Base-by-base conservation (phyloP, 2,113 vertebrate genomes). In the Promerops cafer region DNA sequence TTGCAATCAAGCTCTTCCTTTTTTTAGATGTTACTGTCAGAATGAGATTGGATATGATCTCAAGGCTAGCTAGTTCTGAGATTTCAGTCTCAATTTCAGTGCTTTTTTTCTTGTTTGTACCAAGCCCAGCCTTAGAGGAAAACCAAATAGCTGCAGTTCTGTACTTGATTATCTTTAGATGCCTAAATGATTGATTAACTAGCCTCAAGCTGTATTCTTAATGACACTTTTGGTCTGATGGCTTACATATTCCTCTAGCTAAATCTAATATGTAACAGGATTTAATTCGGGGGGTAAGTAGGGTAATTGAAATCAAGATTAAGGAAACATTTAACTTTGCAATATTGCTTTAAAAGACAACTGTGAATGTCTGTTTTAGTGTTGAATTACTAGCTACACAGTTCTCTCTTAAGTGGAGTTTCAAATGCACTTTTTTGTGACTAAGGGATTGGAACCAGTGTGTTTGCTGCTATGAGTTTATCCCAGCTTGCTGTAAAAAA, bases 1-100 rank as follows among this genome's bases (percentile, higher is more conserved):
- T 89, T 91, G 74, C 90, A 96, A 91, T 96, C 85, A 81, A 45
- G 71, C 57, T 70, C 10, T 83, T 85, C 28, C 61, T 94, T 79
- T 92, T 89, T 89, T 91, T 35, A 64, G 82, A 40, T 87, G 49
- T 59, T 78, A 75, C 69, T 93, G 76, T 91, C 57, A 24, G 56
- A 83, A 78, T 33, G 50, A 89, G 95, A 81, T 49, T 59, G 79
- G 63, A 13, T 76, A 8, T 44, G 23, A 27, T 91, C 81, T 90
- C 76, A 84, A 84, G 42, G 37, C 59, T 69, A 42, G 60, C 59
- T 83, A 39, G 52, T 80, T 92, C 53, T 2, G 35, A 76, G 85
- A 90, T 76, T 91, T 88, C 21, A 27, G 74, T 80, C 49, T 94
- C 52, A 9, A 33, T 93, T 92, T 84, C 50, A 66, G 18, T 26